Evolutionary conservation across 2,797 vertebrate genomes (phyloP), one percentile per base, ranked within the genome.

Genomic region (Dendrocincla fuliginosa): DNA sequence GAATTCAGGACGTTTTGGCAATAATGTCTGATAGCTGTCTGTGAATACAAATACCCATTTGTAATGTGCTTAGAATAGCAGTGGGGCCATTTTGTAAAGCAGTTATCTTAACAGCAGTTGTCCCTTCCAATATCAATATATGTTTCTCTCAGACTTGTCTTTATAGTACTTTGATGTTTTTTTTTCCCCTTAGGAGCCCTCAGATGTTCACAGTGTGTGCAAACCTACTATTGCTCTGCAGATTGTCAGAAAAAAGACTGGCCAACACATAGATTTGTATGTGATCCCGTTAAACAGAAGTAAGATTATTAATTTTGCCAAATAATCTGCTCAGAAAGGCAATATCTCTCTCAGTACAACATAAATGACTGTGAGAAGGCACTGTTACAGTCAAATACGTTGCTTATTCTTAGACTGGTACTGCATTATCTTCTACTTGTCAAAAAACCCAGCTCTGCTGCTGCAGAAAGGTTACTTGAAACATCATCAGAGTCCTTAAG

Each of bases 191-290:
- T 87, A 99, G 99, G 98, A 22, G 97, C 97, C 18, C 97, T 98
- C 42, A 97, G 98, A 18, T 99, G 99, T 87, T 98, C 98, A 7
- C 97, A 97, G 18, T 99, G 99, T 94, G 98, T 98, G 95, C 99
- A 98, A 92, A 97, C 97, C 0, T 89, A 91, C 61, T 99, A 99
- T 74, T 99, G 99, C 95, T 99, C 99, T 24, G 90, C 91, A 41
- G 61, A 68, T 2, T 99, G 99, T 94, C 99, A 99, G 98, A 97
- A 94, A n/a, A 97, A 98, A 83, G 99, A 99, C 88, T 99, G 99
- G 99, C 97, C 97, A 23, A 96, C 95, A 10, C 99, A 99, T 84
- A 97, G 96, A 76, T 96, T 97, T 28, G 64, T 98, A 44, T 99
- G 99, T 96, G 98, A 97, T 28, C 71, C 97, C 16, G 4, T 94